phyloP scores from a whole-genome alignment of 2,888 invertebrate genomes.

The Mechanitis mazaeus region DNA sequence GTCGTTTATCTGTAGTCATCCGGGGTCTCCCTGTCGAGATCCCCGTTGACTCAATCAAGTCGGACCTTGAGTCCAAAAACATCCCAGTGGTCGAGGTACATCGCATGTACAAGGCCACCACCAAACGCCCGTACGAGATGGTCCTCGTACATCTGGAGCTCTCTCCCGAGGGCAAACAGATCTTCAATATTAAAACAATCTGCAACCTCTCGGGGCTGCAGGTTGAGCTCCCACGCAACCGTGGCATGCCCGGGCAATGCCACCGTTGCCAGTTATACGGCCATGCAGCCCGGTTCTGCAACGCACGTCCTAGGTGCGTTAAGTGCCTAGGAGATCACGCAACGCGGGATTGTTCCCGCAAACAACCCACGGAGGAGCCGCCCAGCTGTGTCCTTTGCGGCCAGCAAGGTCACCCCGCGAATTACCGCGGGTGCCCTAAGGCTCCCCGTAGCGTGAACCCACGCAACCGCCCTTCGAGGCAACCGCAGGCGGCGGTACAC shows the following conservation, averaged over 20 bases:
- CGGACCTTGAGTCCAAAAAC: conserved; percentile 3
- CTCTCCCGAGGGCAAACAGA: background rate
- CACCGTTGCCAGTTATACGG: background rate
- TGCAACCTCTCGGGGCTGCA: conserved; percentile 11
- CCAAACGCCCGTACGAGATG: conserved; percentile 3
- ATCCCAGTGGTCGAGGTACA: conserved; percentile 4
- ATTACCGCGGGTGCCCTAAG: background rate
- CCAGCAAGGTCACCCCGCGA: background rate
- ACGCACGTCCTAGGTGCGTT: no score
- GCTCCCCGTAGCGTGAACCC: background rate
- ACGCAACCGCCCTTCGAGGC: background rate
- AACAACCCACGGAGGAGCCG: no score
- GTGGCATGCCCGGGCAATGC: background rate
- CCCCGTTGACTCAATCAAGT: background rate
- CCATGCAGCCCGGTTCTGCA: no score
- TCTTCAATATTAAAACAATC: conserved; percentile 9
- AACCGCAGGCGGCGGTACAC: background rate
- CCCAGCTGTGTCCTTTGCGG: conserved; percentile 8
- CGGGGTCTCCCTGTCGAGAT: background rate
- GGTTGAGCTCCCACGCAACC: conserved; percentile 4
- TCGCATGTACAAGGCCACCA: background rate
- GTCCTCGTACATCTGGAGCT: background rate
- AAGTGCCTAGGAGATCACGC: no score
- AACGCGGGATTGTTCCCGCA: no score
- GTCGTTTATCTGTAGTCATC: background rate